A percentile compares a stretch with the other conserved stretches of the same genome.
Conservation (phyloP, 2,797 vertebrate genomes). For the Sandelia bainsii region DNA sequence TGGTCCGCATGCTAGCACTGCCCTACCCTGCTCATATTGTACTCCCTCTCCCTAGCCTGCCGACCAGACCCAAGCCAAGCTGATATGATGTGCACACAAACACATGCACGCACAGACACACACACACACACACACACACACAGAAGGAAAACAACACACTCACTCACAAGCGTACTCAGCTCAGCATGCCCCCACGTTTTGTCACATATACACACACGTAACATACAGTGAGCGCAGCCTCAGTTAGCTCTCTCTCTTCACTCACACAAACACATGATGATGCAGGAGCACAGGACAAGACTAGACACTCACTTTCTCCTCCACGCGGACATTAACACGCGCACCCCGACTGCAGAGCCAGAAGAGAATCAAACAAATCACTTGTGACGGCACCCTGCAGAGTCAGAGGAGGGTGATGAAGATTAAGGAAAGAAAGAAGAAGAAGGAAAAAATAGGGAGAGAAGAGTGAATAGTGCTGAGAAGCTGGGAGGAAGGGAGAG, state of each 20-base stretch:
- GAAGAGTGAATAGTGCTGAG: constrained; percentile 51
- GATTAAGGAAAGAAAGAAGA: constrained; percentile 30
- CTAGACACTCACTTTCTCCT: constrained; percentile 80
- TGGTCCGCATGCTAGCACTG: constrained; percentile 87
- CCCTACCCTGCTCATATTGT: constrained; percentile 84
- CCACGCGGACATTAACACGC: constrained; percentile 76
- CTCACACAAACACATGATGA: constrained; percentile 50
- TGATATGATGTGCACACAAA: constrained; percentile 72
- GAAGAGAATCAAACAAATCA: constrained; percentile 69
- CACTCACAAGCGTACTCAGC: constrained; percentile 55
- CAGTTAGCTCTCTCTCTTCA: constrained; percentile 27
- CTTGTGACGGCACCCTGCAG: constrained; percentile 64
- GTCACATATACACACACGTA: constrained; percentile 46
- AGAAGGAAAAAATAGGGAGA: constrained; percentile 5
- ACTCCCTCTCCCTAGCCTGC: constrained; percentile 77
- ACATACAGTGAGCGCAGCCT: constrained; percentile 51
- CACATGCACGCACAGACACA: constrained; percentile 40
- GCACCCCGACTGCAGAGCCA: constrained; percentile 59
- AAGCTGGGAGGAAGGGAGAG: constrained; percentile 19
- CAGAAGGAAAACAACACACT: constrained; percentile 39
- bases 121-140: constrained; percentile 29
- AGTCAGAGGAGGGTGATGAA: constrained; percentile 52
- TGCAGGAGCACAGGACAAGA: constrained; percentile 60
- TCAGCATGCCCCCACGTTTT: constrained; percentile 62
- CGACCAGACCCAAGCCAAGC: constrained; percentile 78